Base-by-base conservation (phyloP, 92 coral and sea anemone species). In the Ricordea florida region DNA sequence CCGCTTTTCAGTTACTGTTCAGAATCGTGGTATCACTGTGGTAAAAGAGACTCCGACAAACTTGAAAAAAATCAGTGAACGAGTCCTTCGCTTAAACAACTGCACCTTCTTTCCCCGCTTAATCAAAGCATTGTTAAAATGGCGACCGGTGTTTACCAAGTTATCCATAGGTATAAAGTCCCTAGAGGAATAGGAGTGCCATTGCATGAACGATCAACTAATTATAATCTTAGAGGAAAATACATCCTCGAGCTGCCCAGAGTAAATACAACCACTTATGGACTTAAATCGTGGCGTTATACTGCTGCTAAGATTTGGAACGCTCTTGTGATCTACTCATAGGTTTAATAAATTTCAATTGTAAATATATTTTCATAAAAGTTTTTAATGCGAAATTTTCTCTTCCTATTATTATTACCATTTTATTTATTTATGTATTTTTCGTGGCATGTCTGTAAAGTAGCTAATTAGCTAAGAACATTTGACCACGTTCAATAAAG, bases 1-100 rank as follows among this genome's bases (percentile, higher is more conserved):
- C 84, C 69, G 17, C 77, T 13, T 40, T 72, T 81, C 37, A 65
- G 65, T 4, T 50, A 77, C 46, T 64, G 76, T 22, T 32, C 76
- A 5, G 56, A 77, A 31, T 14, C 66, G 6, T 73, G 87, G 75
- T 81, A 71, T 35, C 38, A 53, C 46, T 72, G 75, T 50, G 41
- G 21, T 31, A 57, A 66, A 53, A 66, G 47, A 11, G 30, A 20
- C 59, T 17, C 60, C 2, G 36, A 10, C 10, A 72, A 72, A 38
- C 79, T 72, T 24, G 68, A 72, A 37, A n/a, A 61, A 61, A 61
- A 29, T 34, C 27, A 61, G 36, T 34, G 74, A 66, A 31, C 60
- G 74, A 21, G 60, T 29, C 32, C 74, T 66, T 26, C 60, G 74
- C 38, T 66, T 36, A 70, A 70, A 34, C 51, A 6, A 70, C 38